Base-by-base conservation (phyloP, 2,797 vertebrate species). In the Oreortyx pictus region DNA sequence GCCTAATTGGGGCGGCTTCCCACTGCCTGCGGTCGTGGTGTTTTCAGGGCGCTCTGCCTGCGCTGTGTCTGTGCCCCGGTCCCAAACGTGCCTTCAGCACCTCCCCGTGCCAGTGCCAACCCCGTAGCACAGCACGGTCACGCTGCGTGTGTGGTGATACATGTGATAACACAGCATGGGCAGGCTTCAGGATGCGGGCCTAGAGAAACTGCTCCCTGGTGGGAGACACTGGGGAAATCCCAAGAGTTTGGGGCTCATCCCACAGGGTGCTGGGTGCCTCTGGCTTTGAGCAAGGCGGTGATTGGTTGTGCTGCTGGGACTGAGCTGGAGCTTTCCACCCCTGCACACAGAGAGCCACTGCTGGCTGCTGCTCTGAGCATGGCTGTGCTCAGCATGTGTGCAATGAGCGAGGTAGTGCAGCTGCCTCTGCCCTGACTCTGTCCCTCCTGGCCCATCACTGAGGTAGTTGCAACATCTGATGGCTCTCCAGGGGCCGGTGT, bases 401-500 rank as follows among this genome's bases (percentile, higher is more conserved):
- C 33, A 65, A 68, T 41, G 67, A 86, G 73, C 62, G 4, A 0
- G 68, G 57, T 62, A 37, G 86, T 75, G 76, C 4, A 2, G 41
- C 71, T 90, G 88, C 66, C 57, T 86, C 70, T 19, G 8, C 77
- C 60, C 35, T 52, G 23, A 31, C 86, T 88, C 86, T 2, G 0
- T 92, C 78, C 72, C 33, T 90, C 77, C 76, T 95, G 79, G 2
- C 4, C 37, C 68, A 8, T 62, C 23, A 2, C 91, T 92, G 95
- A 97, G 95, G 95, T 97, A 94, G 92, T 82, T 8, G 0, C 88
- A 93, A 94, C 96, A 93, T 96, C 80, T 94, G 95, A 87, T 10
- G 27, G 41, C 86, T 97, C 95, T 97, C 91, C 92, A 70, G 96
- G 96, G 72, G 88, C n/a, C 82, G 41, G 33, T 96, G 97, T 98